These are phyloP conservation scores for Grus americana DNA, from an alignment of 2,113 vertebrate genomes.

Conservation along the genomic window DNA sequence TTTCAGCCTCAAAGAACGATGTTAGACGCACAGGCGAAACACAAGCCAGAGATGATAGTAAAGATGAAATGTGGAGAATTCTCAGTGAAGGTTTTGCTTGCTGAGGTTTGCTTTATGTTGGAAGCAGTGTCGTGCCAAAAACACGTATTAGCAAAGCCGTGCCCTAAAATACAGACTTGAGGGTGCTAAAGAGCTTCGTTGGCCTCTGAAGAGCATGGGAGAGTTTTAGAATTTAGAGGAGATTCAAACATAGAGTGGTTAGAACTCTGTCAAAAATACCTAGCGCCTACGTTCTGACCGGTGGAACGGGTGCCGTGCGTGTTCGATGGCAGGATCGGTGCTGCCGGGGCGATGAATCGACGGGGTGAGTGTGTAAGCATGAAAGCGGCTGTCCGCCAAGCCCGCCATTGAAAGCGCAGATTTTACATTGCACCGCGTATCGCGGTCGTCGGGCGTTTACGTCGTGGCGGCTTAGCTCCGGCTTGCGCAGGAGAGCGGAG, in stretches of 20 bases:
- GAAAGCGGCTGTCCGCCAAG: neutral
- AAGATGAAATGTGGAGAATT: neutral
- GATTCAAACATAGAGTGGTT: neutral
- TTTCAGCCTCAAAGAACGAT: neutral
- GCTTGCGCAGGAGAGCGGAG: neutral
- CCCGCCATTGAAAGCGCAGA: rapidly evolving
- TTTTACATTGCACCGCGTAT: rapidly evolving
- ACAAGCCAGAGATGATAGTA: neutral
- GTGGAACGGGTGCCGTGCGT: neutral
- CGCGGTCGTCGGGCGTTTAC: neutral
- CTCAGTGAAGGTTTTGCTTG: neutral
- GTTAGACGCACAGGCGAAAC: neutral
- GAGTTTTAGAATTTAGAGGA: neutral
- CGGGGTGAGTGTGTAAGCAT: neutral
- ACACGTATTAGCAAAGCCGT: neutral
- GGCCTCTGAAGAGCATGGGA: neutral
- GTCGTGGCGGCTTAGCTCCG: neutral
- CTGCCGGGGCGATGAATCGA: neutral
- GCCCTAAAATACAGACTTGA: neutral
- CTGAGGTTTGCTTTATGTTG: neutral
- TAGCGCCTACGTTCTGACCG: neutral
- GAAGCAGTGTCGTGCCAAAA: neutral
- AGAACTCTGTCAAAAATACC: neutral
- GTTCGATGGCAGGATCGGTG: neutral
- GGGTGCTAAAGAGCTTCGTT: neutral